phyloP scores from a whole-genome alignment of 1,140 invertebrate species.

The Maniola jurtina region DNA sequence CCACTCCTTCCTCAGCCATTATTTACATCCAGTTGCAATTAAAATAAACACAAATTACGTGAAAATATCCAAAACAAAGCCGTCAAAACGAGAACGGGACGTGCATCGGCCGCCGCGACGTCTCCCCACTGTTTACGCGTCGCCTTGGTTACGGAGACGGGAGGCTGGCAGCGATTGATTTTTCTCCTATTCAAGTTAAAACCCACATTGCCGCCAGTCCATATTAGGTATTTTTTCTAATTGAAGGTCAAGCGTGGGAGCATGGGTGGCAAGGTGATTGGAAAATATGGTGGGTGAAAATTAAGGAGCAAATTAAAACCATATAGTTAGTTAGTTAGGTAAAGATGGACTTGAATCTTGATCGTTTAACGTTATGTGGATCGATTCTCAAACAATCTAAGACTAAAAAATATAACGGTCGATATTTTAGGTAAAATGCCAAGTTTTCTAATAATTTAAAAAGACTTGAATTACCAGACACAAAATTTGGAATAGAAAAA shows the following conservation, averaged over 20 bases:
- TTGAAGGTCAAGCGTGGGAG: not conserved
- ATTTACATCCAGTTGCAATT: constrained; percentile 24
- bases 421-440: too few relatives aligned
- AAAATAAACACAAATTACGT: constrained; percentile 26
- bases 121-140: constrained; percentile 72
- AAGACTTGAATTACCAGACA: too few relatives aligned
- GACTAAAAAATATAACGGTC: too few relatives aligned
- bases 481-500: too few relatives aligned
- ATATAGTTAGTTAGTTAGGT: too few relatives aligned
- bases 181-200: constrained; percentile 44
- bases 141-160: constrained; percentile 65
- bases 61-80: constrained; percentile 37
- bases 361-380: too few relatives aligned
- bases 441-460: too few relatives aligned
- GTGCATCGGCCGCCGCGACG: constrained; percentile 42
- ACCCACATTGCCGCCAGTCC: constrained; percentile 25
- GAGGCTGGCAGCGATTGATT: constrained; percentile 71
- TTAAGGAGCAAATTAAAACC: too few relatives aligned
- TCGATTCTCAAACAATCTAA: too few relatives aligned
- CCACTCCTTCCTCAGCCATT: constrained; percentile 75
- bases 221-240: constrained; percentile 5
- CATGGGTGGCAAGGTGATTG: not conserved
- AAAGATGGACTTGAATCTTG: too few relatives aligned
- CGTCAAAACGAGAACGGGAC: constrained; percentile 35
- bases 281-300: not conserved